Evolutionary conservation across 2,888 invertebrate species (phyloP).

Genomic region (Lepidonotus clava): DNA sequence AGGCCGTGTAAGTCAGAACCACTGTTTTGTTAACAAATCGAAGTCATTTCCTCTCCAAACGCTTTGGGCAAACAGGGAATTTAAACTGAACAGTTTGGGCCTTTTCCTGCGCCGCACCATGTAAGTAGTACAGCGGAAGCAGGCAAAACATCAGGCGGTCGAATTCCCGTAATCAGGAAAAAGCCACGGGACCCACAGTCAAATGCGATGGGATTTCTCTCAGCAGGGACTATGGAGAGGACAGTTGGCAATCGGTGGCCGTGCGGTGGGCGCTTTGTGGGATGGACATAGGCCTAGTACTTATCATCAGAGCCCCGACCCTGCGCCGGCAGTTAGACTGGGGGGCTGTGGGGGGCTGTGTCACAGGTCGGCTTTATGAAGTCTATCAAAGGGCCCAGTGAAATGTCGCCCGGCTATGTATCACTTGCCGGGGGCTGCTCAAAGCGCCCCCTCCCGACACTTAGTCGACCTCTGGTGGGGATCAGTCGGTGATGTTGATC

Average conservation of each 20-base stretch:
- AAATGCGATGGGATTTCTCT: too few species aligned
- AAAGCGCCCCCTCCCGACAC: background rate
- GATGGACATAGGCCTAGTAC: background rate
- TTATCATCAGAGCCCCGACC: background rate
- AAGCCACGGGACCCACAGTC: too few species aligned
- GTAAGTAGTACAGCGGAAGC: background rate
- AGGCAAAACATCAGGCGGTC: too few species aligned
- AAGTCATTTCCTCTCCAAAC: background rate
- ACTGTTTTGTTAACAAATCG: background rate
- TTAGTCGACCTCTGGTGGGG: background rate
- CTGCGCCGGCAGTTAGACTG: too few species aligned
- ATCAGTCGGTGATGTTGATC: background rate
- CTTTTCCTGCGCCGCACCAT: background rate
- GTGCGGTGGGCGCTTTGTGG: too few species aligned
- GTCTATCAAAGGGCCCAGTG: slow-evolving; percentile 4
- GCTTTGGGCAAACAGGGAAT: background rate
- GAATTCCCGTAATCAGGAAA: too few species aligned
- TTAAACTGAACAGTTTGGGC: background rate
- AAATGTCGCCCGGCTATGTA: background rate
- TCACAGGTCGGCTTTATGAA: background rate
- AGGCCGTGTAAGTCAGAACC: background rate
- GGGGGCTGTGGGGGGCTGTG: background rate
- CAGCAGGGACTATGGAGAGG: too few species aligned
- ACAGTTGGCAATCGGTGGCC: too few species aligned
- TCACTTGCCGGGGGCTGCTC: background rate